phyloP scores from a whole-genome alignment of 1,140 invertebrate genomes.

The Ylistrum balloti region DNA sequence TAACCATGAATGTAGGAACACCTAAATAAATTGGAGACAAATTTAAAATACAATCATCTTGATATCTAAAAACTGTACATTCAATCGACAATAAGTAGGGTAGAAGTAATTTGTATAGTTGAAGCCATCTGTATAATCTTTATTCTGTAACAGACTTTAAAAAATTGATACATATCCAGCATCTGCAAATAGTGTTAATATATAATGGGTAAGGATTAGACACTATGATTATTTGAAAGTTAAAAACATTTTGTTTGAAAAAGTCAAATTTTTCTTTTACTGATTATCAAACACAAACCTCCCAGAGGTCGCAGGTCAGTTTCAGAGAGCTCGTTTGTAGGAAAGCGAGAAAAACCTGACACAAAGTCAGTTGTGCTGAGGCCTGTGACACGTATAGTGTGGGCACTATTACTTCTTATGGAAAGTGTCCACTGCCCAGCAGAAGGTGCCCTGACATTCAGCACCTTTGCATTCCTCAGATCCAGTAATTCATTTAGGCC shows the following conservation, averaged over 20 bases:
- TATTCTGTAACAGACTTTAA: too few relatives aligned
- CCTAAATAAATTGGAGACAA: conserved; percentile 75
- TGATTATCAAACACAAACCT: conserved; percentile 81
- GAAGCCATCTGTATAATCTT: too few relatives aligned
- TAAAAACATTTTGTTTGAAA: too few relatives aligned
- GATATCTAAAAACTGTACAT: too few relatives aligned
- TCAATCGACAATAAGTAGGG: too few relatives aligned
- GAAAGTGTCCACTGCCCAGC: conserved; percentile 86
- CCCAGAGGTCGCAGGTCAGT: conserved; percentile 86
- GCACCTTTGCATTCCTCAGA: conserved; percentile 86
- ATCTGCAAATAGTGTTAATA: too few relatives aligned
- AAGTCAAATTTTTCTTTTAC: too few relatives aligned
- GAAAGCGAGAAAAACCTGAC: conserved; percentile 87
- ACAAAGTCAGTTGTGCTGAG: conserved; percentile 86
- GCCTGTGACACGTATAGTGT: conserved; percentile 87
- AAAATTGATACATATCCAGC: too few relatives aligned
- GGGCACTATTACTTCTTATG: conserved; percentile 85
- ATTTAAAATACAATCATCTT: too few relatives aligned
- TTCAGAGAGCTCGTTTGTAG: conserved; percentile 83
- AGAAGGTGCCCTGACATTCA: conserved; percentile 86
- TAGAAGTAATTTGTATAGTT: too few relatives aligned
- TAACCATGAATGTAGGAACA: conserved; percentile 83
- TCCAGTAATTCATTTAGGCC: conserved; percentile 85
- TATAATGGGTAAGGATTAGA: too few relatives aligned
- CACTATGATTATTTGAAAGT: too few relatives aligned